Percentiles rank a stretch among this genome's conserved stretches.
phyloP scores from a whole-genome alignment of 2,888 invertebrate genomes.

The Ophraella communa region DNA sequence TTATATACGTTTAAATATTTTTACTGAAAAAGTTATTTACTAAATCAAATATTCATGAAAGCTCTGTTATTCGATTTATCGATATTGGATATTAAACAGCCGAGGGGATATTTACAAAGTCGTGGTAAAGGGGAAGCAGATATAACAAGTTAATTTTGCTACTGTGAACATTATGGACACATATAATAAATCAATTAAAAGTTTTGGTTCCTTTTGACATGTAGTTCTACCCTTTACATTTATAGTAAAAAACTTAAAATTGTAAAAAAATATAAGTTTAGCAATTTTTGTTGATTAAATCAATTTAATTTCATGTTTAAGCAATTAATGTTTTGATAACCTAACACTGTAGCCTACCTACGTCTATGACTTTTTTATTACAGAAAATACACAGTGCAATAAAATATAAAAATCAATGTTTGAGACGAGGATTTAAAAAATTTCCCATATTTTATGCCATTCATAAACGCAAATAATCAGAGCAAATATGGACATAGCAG shows the following conservation, averaged over 20 bases:
- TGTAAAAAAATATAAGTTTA: no score
- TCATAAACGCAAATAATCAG: neutral
- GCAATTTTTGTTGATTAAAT: no score
- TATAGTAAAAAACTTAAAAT: no score
- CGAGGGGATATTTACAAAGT: neutral
- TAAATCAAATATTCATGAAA: conserved; percentile 1
- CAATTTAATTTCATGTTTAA: no score
- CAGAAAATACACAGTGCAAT: neutral
- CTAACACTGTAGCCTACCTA: no score
- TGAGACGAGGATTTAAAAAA: neutral
- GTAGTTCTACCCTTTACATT: no score
- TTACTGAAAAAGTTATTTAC: neutral
- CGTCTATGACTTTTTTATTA: neutral
- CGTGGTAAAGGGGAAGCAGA: neutral
- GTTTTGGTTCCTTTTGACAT: no score
- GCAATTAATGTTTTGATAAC: no score
- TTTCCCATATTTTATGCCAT: neutral
- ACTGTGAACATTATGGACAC: no score
- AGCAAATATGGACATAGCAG: neutral
- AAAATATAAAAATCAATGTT: neutral
- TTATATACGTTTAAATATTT: no score
- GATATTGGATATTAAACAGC: neutral
- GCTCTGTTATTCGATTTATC: neutral
- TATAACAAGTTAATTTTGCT: no score
- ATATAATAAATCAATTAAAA: no score